These are phyloP conservation scores for Dascyllus trimaculatus DNA, from an alignment of 2,113 vertebrate genomes.

Conservation along the genomic window DNA sequence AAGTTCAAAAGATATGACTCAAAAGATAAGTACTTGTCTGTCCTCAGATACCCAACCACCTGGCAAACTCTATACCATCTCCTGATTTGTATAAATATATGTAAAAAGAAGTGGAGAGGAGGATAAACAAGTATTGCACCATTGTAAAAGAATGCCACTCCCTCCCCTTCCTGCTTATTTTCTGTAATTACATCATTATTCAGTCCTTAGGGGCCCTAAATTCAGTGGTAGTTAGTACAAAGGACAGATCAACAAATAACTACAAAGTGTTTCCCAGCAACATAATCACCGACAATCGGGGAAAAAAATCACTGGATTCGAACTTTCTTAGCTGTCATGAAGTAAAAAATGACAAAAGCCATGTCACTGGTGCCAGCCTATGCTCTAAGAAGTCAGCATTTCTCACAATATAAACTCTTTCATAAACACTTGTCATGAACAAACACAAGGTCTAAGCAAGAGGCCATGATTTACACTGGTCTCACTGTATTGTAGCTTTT, in stretches of 20 bases:
- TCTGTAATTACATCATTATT: constrained; percentile 49
- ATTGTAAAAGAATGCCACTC: constrained; percentile 22
- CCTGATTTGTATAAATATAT: background rate
- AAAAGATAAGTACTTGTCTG: constrained; percentile 12
- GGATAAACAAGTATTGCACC: background rate
- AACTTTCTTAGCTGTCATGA: background rate
- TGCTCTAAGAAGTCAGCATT: background rate
- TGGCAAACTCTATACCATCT: background rate
- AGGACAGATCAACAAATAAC: constrained; percentile 10
- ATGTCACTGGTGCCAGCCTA: too few relatives aligned
- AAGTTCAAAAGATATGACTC: constrained; percentile 25
- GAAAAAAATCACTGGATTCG: background rate
- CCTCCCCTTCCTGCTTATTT: constrained; percentile 41
- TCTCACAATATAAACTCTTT: background rate
- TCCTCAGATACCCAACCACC: background rate
- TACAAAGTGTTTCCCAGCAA: background rate
- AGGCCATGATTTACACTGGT: background rate
- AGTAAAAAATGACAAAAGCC: background rate
- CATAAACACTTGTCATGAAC: too few relatives aligned
- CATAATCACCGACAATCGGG: too few relatives aligned
- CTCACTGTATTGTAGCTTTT: too few relatives aligned
- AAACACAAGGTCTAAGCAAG: background rate
- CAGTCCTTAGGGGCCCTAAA: background rate
- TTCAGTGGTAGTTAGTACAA: background rate
- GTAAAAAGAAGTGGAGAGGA: background rate